phyloP scores from a whole-genome alignment of 2,113 vertebrate species.

The Oncorhynchus nerka region DNA sequence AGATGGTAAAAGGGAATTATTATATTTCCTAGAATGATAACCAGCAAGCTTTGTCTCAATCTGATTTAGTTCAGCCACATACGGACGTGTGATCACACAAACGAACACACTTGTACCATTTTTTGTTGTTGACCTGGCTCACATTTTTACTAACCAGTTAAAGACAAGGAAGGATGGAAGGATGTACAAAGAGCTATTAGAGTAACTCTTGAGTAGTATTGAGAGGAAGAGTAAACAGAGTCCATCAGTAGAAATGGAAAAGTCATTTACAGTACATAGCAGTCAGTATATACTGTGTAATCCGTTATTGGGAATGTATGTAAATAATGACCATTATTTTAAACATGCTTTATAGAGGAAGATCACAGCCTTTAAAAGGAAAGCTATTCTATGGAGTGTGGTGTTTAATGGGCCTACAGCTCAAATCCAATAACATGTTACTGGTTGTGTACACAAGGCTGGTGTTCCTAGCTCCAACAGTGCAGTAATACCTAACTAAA shows the following conservation, averaged over 20 bases:
- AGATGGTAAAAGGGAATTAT: conserved; percentile 1
- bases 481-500: too few relatives aligned
- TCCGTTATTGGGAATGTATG: too few relatives aligned
- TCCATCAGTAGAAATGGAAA: not conserved
- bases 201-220: not conserved
- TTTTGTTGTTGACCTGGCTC: not conserved
- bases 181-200: not conserved
- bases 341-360: not conserved
- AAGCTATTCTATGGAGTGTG: not conserved
- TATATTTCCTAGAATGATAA: not conserved
- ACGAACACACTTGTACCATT: too few relatives aligned
- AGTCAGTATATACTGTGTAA: too few relatives aligned
- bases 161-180: not conserved
- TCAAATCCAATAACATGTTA: too few relatives aligned
- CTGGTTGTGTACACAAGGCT: too few relatives aligned
- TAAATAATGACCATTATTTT: not conserved
- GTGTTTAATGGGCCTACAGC: too few relatives aligned
- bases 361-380: not conserved
- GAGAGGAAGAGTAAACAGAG: not conserved
- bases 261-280: too few relatives aligned
- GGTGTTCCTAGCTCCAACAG: too few relatives aligned
- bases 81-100: too few relatives aligned
- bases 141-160: not conserved
- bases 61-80: too few relatives aligned
- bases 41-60: not conserved